Evolutionary conservation across 1,140 invertebrate genomes (phyloP).

Genomic region (Macrostomum lignano): DNA sequence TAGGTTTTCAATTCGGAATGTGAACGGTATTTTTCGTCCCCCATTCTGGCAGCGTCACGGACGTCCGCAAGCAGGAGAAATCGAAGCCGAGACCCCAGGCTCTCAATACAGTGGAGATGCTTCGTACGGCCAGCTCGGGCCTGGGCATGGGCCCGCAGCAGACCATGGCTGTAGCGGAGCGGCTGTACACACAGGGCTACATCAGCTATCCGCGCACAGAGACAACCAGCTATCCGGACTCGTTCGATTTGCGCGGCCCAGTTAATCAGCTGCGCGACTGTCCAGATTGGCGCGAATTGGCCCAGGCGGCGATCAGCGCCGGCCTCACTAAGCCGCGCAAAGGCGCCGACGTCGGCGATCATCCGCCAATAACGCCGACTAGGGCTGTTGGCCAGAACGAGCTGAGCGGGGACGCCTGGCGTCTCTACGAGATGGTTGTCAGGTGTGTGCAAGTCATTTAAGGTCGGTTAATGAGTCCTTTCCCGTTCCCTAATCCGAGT

Average conservation of each 20-base stretch:
- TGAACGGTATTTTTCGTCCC: neutral
- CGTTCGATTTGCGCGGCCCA: constrained; percentile 46
- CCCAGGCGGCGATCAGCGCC: constrained; percentile 33
- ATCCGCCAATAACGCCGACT: constrained; percentile 96
- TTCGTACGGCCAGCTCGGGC: constrained; percentile 65
- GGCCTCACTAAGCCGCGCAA: constrained; percentile 51
- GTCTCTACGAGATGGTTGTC: constrained; percentile 79
- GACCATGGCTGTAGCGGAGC: constrained; percentile 74
- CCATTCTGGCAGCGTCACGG: constrained; percentile 12
- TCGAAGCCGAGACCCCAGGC: constrained; percentile 54
- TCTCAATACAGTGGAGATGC: constrained; percentile 81
- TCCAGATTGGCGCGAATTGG: constrained; percentile 45
- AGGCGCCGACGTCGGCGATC: constrained; percentile 77
- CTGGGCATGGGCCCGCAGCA: constrained; percentile 77
- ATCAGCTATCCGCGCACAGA: constrained; percentile 30
- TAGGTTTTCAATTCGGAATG: too few relatives aligned
- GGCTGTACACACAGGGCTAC: constrained; percentile 34
- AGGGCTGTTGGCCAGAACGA: constrained; percentile 45
- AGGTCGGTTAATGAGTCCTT: too few relatives aligned
- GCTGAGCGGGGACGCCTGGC: constrained; percentile 60
- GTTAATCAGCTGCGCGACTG: constrained; percentile 38
- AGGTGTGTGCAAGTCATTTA: too few relatives aligned
- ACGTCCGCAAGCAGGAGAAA: constrained; percentile 36
- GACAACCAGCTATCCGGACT: constrained; percentile 75
- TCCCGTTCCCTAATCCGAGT: too few relatives aligned